Base-by-base conservation (phyloP, 2,888 invertebrate species). In the Dyspetes luteomarginatus region DNA sequence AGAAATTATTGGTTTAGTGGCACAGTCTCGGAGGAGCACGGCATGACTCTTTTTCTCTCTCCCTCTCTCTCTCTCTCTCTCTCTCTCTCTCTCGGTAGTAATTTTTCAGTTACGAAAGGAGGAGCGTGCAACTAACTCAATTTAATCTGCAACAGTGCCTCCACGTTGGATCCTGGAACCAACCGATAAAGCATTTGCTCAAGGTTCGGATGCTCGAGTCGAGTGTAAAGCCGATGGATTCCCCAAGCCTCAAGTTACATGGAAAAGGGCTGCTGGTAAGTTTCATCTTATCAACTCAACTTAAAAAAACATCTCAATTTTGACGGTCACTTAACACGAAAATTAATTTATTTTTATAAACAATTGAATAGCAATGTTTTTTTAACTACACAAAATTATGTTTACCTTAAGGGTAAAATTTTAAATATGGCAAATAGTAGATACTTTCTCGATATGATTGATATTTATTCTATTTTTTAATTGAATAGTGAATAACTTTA, bases 161-260 rank as follows among this genome's bases (percentile, higher is more conserved):
- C 98, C 98, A 83, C 97, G 98, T 93, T 98, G 98, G 98, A 98
- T 97, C 93, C 93, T 98, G 89, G 97, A 98, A 93, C 98, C 98
- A 72, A 97, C 97, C 90, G 98, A 98, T 92, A 97, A 97, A 93
- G 97, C 98, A 89, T 98, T 98, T 93, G 97, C 98, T 85, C 97
- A 98, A 93, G 97, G 98, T 86, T 97, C 97, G 86, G 97, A 97
- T 92, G 97, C 97, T 86, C 96, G 97, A 92, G 97, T 98, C 89
- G 98, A 98, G 94, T 98, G 98, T 93, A 98, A 98, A 94, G 97
- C 98, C 92, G 98, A 98, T 93, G 98, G 98, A 88, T 98, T 98
- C 94, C 98, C 98, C 82, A 97, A 97, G 94, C 98, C 98, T 85
- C 96, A 96, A 91, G 97, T 98, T 60, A 97, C 97, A 86, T 98